Base-by-base conservation (phyloP, 1,140 invertebrate species). In the Drosophila sulfurigaster region DNA sequence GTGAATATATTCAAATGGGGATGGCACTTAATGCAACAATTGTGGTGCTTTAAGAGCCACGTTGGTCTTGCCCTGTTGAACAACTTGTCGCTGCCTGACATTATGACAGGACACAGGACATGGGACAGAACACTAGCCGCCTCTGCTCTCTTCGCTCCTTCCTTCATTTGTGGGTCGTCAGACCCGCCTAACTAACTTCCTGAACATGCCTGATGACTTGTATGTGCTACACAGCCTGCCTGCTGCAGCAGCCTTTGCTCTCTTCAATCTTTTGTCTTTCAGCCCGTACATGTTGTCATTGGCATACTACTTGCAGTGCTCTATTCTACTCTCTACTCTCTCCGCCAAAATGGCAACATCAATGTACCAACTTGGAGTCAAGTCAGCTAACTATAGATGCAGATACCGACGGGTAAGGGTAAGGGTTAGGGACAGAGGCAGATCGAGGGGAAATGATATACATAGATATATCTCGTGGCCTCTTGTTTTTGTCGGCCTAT, bases 141-240 rank as follows among this genome's bases (percentile, higher is more conserved):
- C 20, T 25, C 20, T 25, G 20, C 20, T 4, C 20, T 25, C 20
- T 25, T 25, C 20, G 6, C 35, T 8, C 35, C 35, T 38, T 25
- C 1, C 67, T 60, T 48, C 56, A 62, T 25, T 63, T 75, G 59
- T 56, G 65, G 66, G 76, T 66, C 60, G 70, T 52, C 63, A 73
- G 73, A 48, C 48, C 77, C 83, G 85, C 77, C 83, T 87, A 87
- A 88, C 83, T 83, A 83, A 88, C 83, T 87, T 87, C 83, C 83
- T 88, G 80, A 80, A 87, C 83, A 87, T 88, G 83, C 69, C 73
- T 80, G 83, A 87, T 87, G 83, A 87, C 83, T 88, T 88, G 83
- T 87, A 88, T 81, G 79, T 66, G 77, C 57, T 43, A 11, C 41
- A 10, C 38, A 11, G 35, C 32, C 54, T 38, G 54, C 35, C 54